Conservation (phyloP, 2,888 invertebrate genomes). For the Eupithecia subumbrata region DNA sequence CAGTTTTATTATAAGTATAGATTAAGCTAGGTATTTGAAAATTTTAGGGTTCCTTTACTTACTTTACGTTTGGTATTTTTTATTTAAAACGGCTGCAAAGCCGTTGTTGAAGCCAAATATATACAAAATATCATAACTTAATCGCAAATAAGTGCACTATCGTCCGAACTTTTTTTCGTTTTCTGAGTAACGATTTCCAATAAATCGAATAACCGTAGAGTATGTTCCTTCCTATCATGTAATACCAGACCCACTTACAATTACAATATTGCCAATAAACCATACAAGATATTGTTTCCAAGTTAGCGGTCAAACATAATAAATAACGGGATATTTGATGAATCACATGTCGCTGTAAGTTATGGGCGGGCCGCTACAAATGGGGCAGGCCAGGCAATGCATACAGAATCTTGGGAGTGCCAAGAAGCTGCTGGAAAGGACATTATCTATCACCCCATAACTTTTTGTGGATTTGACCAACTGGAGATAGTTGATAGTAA, state of each 20-base stretch:
- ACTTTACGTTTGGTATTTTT: no score
- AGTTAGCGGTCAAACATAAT: conserved; percentile 56
- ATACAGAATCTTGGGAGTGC: conserved; percentile 52
- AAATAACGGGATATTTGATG: conserved; percentile 63
- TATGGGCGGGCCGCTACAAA: conserved; percentile 65
- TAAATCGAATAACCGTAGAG: no score
- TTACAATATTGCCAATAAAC: conserved; percentile 25
- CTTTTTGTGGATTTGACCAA: neutral
- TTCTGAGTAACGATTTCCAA: no score
- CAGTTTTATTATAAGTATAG: no score
- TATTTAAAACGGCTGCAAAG: no score
- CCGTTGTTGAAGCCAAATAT: no score
- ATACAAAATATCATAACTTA: no score
- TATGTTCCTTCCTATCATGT: no score
- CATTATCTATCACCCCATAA: neutral
- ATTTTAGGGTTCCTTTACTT: no score
- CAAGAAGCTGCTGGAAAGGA: conserved; percentile 37
- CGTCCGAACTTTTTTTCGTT: no score
- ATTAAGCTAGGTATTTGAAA: no score
- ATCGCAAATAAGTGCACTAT: no score
- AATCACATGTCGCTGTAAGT: conserved; percentile 64
- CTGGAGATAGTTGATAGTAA: neutral
- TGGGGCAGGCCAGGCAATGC: conserved; percentile 63
- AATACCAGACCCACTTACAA: conserved; percentile 4
- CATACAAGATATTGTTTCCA: conserved; percentile 42